Evolutionary conservation across 2,888 invertebrate species (phyloP).

Genomic region (Strigamia transsilvanica): DNA sequence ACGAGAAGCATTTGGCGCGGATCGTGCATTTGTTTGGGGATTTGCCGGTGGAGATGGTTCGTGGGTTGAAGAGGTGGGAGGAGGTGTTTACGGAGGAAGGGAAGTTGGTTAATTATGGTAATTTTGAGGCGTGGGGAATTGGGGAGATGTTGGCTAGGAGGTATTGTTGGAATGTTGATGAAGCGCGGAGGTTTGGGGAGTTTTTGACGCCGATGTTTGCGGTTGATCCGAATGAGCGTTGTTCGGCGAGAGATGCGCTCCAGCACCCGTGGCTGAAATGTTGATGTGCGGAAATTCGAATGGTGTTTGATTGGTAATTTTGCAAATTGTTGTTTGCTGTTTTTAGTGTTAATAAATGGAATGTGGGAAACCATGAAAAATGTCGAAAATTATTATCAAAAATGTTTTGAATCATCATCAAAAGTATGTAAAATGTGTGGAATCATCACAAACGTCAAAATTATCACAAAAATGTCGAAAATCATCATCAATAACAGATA

Average conservation of each 20-base stretch:
- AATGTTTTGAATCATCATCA: too few species aligned
- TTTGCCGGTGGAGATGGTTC: constrained; percentile 92
- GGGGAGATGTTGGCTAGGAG: constrained; percentile 94
- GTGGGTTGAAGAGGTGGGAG: constrained; percentile 90
- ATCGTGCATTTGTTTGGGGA: constrained; percentile 97
- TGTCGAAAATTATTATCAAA: too few species aligned
- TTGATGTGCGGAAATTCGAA: too few species aligned
- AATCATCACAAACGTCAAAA: too few species aligned
- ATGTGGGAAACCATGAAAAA: too few species aligned
- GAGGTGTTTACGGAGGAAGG: constrained; percentile 82
- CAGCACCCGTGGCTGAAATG: constrained; percentile 86
- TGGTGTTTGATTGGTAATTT: too few species aligned
- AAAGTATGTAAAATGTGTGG: too few species aligned
- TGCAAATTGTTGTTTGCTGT: too few species aligned
- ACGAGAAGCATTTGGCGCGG: constrained; percentile 98
- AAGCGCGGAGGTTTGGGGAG: constrained; percentile 90
- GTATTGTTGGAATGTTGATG: constrained; percentile 91
- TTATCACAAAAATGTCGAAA: too few species aligned
- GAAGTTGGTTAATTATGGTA: constrained; percentile 91
- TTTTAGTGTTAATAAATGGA: too few species aligned
- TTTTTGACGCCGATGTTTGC: constrained; percentile 97
- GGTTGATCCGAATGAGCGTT: constrained; percentile 91
- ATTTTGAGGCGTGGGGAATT: constrained; percentile 95
- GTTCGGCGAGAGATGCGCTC: constrained; percentile 93
- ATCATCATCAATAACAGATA: too few species aligned